phyloP scores from a whole-genome alignment of 2,888 invertebrate species.

The Hirtodrosophila trivittata region DNA sequence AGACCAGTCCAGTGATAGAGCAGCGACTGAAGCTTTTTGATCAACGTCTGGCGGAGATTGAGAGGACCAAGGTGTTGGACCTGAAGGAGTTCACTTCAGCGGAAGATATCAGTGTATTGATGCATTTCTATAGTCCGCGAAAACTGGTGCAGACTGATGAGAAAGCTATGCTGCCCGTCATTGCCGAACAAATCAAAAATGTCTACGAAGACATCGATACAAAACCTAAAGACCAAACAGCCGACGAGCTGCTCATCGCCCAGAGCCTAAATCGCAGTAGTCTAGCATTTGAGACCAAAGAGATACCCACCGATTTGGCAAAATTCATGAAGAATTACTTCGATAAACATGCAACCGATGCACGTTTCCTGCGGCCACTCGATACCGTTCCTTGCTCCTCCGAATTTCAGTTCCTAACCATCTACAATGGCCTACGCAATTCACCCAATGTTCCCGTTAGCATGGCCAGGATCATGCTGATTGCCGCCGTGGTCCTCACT shows the following conservation, averaged over 20 bases:
- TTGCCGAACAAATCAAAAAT: too few relatives aligned
- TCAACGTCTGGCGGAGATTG: conserved; percentile 8
- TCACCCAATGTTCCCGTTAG: too few relatives aligned
- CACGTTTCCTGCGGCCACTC: not conserved
- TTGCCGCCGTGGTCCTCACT: too few relatives aligned
- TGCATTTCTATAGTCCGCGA: conserved; percentile 7
- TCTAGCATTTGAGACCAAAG: too few relatives aligned
- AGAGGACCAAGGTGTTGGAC: conserved; percentile 6
- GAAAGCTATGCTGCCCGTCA: not conserved
- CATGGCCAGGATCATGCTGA: too few relatives aligned
- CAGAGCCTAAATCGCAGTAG: too few relatives aligned
- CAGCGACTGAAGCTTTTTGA: conserved; percentile 4
- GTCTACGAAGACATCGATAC: too few relatives aligned
- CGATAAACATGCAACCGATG: not conserved
- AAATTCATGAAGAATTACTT: not conserved
- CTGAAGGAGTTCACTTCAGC: conserved; percentile 7
- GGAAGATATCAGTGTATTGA: conserved; percentile 9
- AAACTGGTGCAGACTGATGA: not conserved
- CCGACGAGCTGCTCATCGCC: too few relatives aligned
- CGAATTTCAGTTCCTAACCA: not conserved
- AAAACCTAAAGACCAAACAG: too few relatives aligned
- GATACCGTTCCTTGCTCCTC: not conserved
- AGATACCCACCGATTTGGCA: conserved; percentile 2
- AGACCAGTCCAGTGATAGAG: not conserved
- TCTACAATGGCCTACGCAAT: not conserved